Conservation (phyloP, 2,113 vertebrate genomes). For the Zosterops japonicus region DNA sequence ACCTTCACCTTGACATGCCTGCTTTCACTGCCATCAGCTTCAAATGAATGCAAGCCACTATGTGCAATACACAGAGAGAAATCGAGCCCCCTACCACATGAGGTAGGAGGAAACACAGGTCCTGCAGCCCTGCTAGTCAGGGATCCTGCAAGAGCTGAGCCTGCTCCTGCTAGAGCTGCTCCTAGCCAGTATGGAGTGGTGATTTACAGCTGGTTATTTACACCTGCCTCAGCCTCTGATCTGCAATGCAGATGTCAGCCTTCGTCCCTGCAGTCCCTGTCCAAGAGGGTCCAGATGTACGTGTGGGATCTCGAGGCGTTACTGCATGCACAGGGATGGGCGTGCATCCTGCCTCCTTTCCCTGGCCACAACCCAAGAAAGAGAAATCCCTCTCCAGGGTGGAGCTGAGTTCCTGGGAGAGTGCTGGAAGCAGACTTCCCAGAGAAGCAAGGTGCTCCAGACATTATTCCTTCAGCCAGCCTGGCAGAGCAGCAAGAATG, state of each 20-base stretch:
- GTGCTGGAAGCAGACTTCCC: constrained; percentile 4
- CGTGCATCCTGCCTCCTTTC: not conserved
- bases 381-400: not conserved
- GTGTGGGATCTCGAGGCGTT: accelerated
- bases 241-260: accelerated
- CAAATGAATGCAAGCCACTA: not conserved
- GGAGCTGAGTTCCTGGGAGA: not conserved
- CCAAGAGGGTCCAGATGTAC: not conserved
- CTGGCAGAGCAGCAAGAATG: not conserved
- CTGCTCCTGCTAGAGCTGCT: not conserved
- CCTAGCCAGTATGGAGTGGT: not conserved
- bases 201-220: not conserved
- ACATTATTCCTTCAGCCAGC: not conserved
- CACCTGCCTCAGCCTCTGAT: not conserved
- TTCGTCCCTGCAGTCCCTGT: not conserved
- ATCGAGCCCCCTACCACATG: accelerated
- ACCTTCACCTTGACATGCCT: not conserved
- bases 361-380: not conserved
- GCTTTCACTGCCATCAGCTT: not conserved
- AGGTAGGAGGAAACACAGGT: not conserved
- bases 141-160: not conserved
- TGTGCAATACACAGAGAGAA: not conserved
- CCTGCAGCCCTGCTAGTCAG: not conserved
- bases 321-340: accelerated
- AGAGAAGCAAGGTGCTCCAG: not conserved